Base-by-base conservation (phyloP, 2,113 vertebrate species). In the Psammodynastes pulverulentus region DNA sequence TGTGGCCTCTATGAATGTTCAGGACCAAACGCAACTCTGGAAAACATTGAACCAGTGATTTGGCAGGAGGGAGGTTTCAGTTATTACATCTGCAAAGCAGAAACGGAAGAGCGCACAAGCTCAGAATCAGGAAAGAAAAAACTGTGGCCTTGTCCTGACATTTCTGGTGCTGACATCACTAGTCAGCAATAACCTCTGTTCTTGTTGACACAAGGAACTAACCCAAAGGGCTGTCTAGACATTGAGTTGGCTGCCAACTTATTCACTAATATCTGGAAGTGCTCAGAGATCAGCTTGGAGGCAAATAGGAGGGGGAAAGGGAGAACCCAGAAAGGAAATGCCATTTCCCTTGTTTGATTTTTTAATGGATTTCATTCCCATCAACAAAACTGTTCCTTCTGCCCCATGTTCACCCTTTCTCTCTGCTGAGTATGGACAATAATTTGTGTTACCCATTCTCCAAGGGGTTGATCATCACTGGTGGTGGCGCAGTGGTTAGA, bases 101-200 rank as follows among this genome's bases (percentile, higher is more conserved):
- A 62, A 89, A 34, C 2, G 43, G 87, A 84, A 89, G 56, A 51
- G 39, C 45, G 34, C 45, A 34, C 87, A 21, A n/a, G 9, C 54
- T 85, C 19, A n/a, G 21, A 67, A 62, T 21, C 52, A 46, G 84
- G 72, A 48, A 91, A 54, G 54, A 54, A 91, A 89, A 89, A 89
- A 86, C 54, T 54, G 26, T 89, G 79, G 87, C 87, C 93, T 93
- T 91, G 48, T 89, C 53, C 90, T 93, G 92, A 89, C 87, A 91
- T 54, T 93, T 89, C 67, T 86, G 51, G 87, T 91, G 93, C 93
- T 91, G 93, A 92, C 84, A 92, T 92, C 58, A 58, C 84, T 91
- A 86, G 86, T 89, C 93, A 92, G 84, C 91, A 92, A 86, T 92
- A 92, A 90, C 88, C 49, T 58, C 88, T 51, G n/a, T 85, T 45